Base-by-base conservation (phyloP, 1,140 invertebrate species). In the Holcopasites calliopsidis region DNA sequence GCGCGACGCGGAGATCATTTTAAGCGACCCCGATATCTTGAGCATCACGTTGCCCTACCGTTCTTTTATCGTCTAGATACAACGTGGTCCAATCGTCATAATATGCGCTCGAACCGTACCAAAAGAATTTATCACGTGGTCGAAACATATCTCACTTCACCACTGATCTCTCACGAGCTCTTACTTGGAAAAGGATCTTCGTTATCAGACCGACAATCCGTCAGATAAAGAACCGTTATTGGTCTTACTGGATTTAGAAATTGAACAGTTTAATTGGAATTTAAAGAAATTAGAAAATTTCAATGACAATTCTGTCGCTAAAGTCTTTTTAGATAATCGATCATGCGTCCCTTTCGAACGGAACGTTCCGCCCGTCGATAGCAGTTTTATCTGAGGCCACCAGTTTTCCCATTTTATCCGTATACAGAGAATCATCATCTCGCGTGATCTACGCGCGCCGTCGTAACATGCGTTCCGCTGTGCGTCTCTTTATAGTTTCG, bases 401-500 rank as follows among this genome's bases (percentile, higher is more conserved):
- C 3, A 5, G 2, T 0, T 16, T 52, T 50, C 21, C 33, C n/a
- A 26, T 58, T 31, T 60, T 60, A 60, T 33, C 16, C 38, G 11
- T 38, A 2, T 52, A 18, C 33, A 50, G 44, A 71, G 23, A 61
- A 26, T 31, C 23, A 61, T 31, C 21, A 61, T 50, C 55, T 71
- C 69, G 58, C 38, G 21, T 38, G 49, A 73, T 71, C 57, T 60
- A 47, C 13, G 58, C 70, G 49, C 6, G 35, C n/a, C 18, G 3
- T n/a, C 4, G 7, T 7, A 31, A 44, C 26, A 28, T 35, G n/a
- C n/a, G 47, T 33, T 23, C 8, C 11, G 11, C 1, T n/a, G 54
- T 42, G 40, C 58, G 40, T 28, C 52, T 60, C 42, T 50, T 58
- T 23, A 18, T 42, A 42, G 64, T 78, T 82, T 82, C 21, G 79